A percentile compares a stretch with the other conserved stretches of the same genome.
Conservation (phyloP, 2,797 vertebrate genomes). For the Macroramphosus scolopax region DNA sequence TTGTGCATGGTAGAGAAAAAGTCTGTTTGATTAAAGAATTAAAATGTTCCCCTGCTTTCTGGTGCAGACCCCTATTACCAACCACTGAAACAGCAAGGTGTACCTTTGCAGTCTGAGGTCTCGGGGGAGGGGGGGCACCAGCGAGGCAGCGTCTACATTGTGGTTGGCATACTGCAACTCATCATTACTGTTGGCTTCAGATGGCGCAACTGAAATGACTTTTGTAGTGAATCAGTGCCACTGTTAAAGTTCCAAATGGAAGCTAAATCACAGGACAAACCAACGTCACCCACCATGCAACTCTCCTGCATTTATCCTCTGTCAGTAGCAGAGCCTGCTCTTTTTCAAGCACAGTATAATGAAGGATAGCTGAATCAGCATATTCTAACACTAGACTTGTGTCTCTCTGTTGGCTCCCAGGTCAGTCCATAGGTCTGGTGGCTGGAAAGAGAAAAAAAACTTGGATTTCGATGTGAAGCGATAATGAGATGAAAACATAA, state of each 20-base stretch:
- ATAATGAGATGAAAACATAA: slow-evolving; percentile 46
- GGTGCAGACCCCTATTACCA: slow-evolving; percentile 6
- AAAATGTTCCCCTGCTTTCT: slow-evolving; percentile 2
- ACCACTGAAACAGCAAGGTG: slow-evolving; percentile 50
- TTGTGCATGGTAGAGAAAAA: too few species aligned
- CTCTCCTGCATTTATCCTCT: slow-evolving; percentile 42
- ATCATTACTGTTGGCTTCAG: slow-evolving; percentile 63
- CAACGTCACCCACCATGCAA: slow-evolving; percentile 40
- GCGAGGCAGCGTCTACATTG: slow-evolving; percentile 51
- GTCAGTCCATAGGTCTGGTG: slow-evolving; percentile 23
- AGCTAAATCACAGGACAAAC: slow-evolving; percentile 54
- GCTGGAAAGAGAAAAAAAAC: slow-evolving; percentile 17
- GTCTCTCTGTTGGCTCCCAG: slow-evolving; percentile 39
- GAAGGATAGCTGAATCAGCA: slow-evolving; percentile 50
- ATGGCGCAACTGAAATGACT: slow-evolving; percentile 49
- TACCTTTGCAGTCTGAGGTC: slow-evolving; percentile 49
- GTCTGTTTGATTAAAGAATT: too few species aligned
- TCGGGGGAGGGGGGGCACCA: slow-evolving; percentile 44
- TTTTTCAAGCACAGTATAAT: slow-evolving; percentile 50
- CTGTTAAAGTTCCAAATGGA: slow-evolving; percentile 51
- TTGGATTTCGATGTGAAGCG: slow-evolving; percentile 32
- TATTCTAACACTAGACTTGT: slow-evolving; percentile 47
- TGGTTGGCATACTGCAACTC: slow-evolving; percentile 59
- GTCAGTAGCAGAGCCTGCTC: slow-evolving; percentile 42
- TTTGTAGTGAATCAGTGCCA: slow-evolving; percentile 54